These are phyloP conservation scores for Molossus molossus DNA, from an alignment of 2,797 vertebrate species.

Conservation along the genomic window DNA sequence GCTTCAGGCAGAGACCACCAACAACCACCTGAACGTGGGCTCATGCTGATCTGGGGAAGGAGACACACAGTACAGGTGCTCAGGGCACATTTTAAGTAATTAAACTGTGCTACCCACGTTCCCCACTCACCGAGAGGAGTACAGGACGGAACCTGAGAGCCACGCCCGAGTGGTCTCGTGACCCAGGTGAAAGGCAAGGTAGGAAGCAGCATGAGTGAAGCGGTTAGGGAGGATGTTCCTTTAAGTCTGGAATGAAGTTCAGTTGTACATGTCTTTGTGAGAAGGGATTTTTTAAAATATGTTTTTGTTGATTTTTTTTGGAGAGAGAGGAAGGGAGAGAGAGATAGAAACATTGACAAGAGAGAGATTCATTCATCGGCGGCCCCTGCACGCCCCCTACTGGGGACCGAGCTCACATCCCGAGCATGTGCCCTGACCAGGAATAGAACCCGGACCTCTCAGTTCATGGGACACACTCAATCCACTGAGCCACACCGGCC, in stretches of 20 bases:
- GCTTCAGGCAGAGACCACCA: background rate
- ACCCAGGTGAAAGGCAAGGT: background rate
- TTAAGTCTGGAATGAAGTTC: background rate
- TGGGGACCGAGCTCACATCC: too few relatives aligned
- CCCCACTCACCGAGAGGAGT: background rate
- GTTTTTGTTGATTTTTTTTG: too few relatives aligned
- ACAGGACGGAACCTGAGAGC: background rate
- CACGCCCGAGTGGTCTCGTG: conserved; percentile 2
- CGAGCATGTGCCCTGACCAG: too few relatives aligned
- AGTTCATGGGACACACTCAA: too few relatives aligned
- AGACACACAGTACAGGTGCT: background rate
- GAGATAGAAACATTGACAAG: too few relatives aligned
- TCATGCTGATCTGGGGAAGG: background rate
- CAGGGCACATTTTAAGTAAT: background rate
- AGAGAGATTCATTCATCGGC: too few relatives aligned
- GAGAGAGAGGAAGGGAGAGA: too few relatives aligned
- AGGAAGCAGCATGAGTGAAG: background rate
- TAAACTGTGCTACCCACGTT: background rate
- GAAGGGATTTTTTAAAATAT: background rate
- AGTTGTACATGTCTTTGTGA: background rate
- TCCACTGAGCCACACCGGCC: too few relatives aligned
- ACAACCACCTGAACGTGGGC: background rate
- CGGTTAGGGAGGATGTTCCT: background rate
- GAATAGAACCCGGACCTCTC: too few relatives aligned
- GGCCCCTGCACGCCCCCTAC: too few relatives aligned